A percentile compares a stretch with the other conserved stretches of the same genome.
phyloP scores from a whole-genome alignment of 2,113 vertebrate species.

The Mustelus asterias region DNA sequence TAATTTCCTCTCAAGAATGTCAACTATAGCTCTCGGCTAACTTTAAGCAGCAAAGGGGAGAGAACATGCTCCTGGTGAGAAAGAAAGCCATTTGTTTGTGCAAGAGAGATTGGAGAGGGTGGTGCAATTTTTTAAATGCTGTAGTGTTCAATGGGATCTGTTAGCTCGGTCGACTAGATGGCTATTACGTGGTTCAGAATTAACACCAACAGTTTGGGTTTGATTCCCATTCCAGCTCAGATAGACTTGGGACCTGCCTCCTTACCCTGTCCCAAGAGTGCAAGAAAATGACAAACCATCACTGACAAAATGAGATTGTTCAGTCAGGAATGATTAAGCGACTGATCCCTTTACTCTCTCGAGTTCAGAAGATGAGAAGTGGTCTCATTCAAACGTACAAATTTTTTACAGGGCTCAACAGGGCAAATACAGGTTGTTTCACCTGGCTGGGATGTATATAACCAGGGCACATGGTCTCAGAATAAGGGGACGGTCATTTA shows the following conservation, averaged over 20 bases:
- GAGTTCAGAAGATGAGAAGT: too few species aligned
- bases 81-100: not conserved
- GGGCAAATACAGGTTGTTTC: too few species aligned
- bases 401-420: too few species aligned
- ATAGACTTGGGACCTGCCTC: not conserved
- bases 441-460: too few species aligned
- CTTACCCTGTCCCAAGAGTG: not conserved
- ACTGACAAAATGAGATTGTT: not conserved
- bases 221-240: not conserved
- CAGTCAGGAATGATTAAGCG: too few species aligned
- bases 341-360: too few species aligned
- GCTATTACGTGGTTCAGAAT: too few species aligned
- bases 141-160: not conserved
- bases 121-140: not conserved
- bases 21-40: not conserved
- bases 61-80: not conserved
- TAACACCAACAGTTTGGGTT: not conserved
- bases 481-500: too few species aligned
- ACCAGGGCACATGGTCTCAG: too few species aligned
- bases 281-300: not conserved
- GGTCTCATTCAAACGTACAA: too few species aligned
- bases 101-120: not conserved
- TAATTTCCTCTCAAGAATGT: not conserved
- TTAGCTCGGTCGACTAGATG: not conserved
- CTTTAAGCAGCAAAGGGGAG: not conserved